Evolutionary conservation across 2,888 invertebrate genomes (phyloP), one percentile per base, ranked within the genome.

Genomic region (Drosophila quinaria): DNA sequence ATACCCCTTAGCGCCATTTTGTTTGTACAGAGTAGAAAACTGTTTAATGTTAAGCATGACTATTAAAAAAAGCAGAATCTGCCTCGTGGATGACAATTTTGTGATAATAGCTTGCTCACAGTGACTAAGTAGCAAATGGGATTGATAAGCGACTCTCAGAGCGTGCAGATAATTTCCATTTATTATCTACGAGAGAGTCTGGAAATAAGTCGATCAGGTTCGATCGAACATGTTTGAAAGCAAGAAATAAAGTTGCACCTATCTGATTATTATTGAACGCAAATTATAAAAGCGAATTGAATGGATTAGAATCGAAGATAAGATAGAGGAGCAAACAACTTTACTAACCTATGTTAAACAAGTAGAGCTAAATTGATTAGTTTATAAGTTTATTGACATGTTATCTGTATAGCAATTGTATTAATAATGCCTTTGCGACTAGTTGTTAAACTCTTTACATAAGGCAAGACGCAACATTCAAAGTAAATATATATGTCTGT

Each of bases 41-140:
- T 59, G 33, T 52, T 49, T 42, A 19, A 4, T 25, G 9, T 11
- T 54, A 37, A 50, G 29, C 59, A 54, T 54, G 58, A 59, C 22
- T 13, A 22, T 11, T 22, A 6, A 8, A n/a, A 13, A 6, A 19
- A 5, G 8, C 19, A 22, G 37, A 37, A 51, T 0, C 10, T 37
- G 22, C 9, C 17, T 37, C 35, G 47, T 17, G 25, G 0, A 8
- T 22, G 5, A 33, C 33, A 19, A 15, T 19, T 31, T n/a, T 2
- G 13, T 10, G 5, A 41, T 41, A 13, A 5, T n/a, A 37, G 47
- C 5, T n/a, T 4, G 41, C 41, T 60, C 50, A 60, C 22, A 6
- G 9, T 33, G n/a, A 22, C 22, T 22, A 22, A 22, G 9, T 13
- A 37, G 29, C 35, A 19, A 37, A 65, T 13, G 15, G 8, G 10